Conservation (phyloP, 92 coral and sea anemone genomes). For the Metridium senile region DNA sequence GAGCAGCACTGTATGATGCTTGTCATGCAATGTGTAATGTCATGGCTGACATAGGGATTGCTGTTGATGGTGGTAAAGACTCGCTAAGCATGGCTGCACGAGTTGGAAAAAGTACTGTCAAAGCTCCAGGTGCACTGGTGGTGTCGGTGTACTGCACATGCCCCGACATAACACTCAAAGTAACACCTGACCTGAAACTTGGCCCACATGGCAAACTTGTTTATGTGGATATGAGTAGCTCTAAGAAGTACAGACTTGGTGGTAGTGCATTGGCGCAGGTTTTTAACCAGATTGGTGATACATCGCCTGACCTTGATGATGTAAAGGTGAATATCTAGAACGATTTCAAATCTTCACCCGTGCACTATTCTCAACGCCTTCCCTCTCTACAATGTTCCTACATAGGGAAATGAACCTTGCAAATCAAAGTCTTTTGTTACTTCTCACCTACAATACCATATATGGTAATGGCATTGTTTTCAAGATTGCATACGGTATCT, state of each 20-base stretch:
- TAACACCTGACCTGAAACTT: slow-evolving; percentile 90
- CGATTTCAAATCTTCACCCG: no score
- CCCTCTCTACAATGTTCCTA: no score
- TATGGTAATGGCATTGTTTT: no score
- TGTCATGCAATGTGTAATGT: slow-evolving; percentile 91
- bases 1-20: slow-evolving; percentile 89
- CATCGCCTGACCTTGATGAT: slow-evolving; percentile 82
- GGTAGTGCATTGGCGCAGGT: slow-evolving; percentile 98
- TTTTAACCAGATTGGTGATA: slow-evolving; percentile 83
- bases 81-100: slow-evolving; percentile 99
- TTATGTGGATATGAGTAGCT: slow-evolving; percentile 33
- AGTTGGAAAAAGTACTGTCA: slow-evolving; percentile 82
- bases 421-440: no score
- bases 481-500: no score
- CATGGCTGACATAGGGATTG: slow-evolving; percentile 89
- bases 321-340: slow-evolving; percentile 71
- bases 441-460: no score
- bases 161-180: slow-evolving; percentile 86
- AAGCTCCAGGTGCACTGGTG: slow-evolving; percentile 93
- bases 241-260: slow-evolving; percentile 73
- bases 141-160: slow-evolving; percentile 95
- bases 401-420: no score
- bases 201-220: slow-evolving; percentile 38
- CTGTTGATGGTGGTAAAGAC: slow-evolving; percentile 97
- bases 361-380: no score